Conservation (phyloP, 2,797 vertebrate species). For the Paratrypauchen microcephalus region DNA sequence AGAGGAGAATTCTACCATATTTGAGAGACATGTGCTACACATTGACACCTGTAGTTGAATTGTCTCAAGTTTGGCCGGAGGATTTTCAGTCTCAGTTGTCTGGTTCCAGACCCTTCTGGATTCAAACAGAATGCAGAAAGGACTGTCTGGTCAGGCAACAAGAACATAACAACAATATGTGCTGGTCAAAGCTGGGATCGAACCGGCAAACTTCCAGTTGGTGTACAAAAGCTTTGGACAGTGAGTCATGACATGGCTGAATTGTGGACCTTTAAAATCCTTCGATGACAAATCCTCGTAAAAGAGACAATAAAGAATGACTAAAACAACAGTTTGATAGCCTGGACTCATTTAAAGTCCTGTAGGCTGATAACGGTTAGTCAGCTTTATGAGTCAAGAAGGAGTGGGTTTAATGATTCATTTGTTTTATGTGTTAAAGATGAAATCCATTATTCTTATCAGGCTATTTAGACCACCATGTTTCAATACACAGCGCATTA, state of each 20-base stretch:
- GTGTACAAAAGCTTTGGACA: background rate
- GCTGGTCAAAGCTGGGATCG: background rate
- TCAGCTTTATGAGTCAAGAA: constrained; percentile 10
- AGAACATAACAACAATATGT: background rate
- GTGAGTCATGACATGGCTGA: constrained; percentile 26
- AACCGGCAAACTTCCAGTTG: background rate
- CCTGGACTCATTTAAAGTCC: constrained; percentile 17
- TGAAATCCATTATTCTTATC: background rate
- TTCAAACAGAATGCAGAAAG: no score
- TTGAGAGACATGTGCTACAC: no score
- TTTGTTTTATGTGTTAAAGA: background rate
- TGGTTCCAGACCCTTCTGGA: no score
- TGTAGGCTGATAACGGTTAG: constrained; percentile 6
- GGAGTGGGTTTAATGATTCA: constrained; percentile 1
- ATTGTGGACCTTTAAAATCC: constrained; percentile 35
- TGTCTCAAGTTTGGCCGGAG: no score
- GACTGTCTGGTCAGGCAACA: no score
- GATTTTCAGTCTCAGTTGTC: no score
- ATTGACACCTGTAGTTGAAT: no score
- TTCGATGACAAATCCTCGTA: constrained; percentile 49
- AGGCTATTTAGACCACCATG: background rate
- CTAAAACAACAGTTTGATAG: constrained; percentile 39
- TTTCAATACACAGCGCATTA: background rate
- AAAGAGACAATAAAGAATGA: constrained; percentile 45
- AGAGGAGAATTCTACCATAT: no score